These are phyloP conservation scores for Lutraria lutraria DNA, from an alignment of 2,888 invertebrate species.

Conservation along the genomic window DNA sequence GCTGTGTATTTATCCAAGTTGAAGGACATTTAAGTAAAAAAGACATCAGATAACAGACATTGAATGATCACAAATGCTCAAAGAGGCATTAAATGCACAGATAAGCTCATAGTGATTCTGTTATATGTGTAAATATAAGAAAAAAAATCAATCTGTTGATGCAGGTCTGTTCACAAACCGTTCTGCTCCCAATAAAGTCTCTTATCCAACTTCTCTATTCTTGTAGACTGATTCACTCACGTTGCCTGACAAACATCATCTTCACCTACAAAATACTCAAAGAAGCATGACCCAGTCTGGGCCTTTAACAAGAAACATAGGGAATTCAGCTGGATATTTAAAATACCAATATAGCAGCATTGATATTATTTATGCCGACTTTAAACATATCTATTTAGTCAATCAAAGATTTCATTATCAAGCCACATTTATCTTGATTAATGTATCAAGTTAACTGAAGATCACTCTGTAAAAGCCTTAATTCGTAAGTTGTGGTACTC, in stretches of 20 bases:
- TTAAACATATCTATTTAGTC: too few relatives aligned
- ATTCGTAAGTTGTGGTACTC: too few relatives aligned
- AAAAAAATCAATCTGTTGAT: background rate
- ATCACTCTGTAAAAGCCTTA: too few relatives aligned
- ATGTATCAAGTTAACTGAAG: too few relatives aligned
- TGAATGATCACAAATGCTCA: constrained; percentile 22
- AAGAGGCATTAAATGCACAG: background rate
- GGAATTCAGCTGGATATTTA: too few relatives aligned
- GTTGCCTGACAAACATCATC: background rate
- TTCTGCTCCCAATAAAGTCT: background rate
- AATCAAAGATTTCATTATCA: too few relatives aligned
- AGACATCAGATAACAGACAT: constrained; percentile 16
- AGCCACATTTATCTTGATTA: too few relatives aligned
- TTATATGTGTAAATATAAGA: constrained; percentile 10
- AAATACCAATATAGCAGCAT: too few relatives aligned
- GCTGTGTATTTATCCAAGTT: too few relatives aligned
- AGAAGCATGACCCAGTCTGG: background rate
- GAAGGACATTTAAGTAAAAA: background rate
- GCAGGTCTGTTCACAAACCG: background rate
- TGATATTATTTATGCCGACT: too few relatives aligned
- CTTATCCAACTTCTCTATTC: background rate
- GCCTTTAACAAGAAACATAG: background rate
- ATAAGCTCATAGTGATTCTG: constrained; percentile 31
- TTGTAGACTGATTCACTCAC: background rate
- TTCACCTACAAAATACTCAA: background rate